Evolutionary conservation across 2,113 vertebrate species (phyloP).

Genomic region (Ginglymostoma cirratum): DNA sequence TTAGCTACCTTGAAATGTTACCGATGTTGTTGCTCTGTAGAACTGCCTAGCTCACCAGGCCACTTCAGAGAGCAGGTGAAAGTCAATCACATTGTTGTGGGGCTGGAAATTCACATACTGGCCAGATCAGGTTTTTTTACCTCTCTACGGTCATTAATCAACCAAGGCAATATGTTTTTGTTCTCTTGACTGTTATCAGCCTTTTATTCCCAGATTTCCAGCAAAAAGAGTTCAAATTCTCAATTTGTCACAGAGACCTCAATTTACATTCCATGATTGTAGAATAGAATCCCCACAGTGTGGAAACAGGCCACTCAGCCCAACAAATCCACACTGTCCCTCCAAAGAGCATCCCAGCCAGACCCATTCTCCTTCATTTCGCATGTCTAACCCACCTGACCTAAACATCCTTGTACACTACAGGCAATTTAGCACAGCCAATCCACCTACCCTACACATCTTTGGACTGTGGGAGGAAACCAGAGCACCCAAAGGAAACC

Average conservation of each 20-base stretch:
- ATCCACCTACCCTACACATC: too few relatives aligned
- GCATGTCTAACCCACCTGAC: too few relatives aligned
- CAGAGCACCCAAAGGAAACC: too few relatives aligned
- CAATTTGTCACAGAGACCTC: not conserved
- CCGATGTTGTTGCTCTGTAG: not conserved
- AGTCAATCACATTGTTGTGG: not conserved
- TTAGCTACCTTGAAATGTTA: not conserved
- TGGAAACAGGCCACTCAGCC: too few relatives aligned
- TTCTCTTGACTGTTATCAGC: not conserved
- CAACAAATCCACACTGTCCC: too few relatives aligned
- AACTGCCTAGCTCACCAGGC: not conserved
- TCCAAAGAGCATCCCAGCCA: too few relatives aligned
- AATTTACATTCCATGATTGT: not conserved
- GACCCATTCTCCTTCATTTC: too few relatives aligned
- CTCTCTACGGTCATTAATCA: not conserved
- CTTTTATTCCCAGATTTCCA: not conserved
- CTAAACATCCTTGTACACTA: too few relatives aligned
- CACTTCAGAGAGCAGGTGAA: not conserved
- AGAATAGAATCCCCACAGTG: too few relatives aligned
- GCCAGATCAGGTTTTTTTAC: not conserved
- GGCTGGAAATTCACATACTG: not conserved
- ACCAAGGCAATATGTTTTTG: not conserved
- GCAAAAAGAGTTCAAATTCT: too few relatives aligned
- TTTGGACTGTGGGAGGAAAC: too few relatives aligned
- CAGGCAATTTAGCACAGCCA: too few relatives aligned